Evolutionary conservation across 1,140 invertebrate genomes (phyloP), one percentile per base, ranked within the genome.

Genomic region (Vollenhovia emeryi): DNA sequence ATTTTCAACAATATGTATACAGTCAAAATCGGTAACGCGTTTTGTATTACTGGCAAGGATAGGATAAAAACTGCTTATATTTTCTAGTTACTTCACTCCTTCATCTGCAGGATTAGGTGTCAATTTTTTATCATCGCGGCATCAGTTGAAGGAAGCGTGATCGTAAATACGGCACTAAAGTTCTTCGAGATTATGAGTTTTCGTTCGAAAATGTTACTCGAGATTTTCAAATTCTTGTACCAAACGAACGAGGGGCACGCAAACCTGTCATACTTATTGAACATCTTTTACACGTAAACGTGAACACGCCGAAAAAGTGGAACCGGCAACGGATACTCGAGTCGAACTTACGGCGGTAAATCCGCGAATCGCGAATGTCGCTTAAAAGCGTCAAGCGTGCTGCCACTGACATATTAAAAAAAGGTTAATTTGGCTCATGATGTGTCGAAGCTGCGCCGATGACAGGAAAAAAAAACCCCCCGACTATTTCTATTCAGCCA

Each of bases 401-500:
- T 73, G 50, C 40, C 36, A 68, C 50, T 33, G 78, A 82, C 73
- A 59, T 73, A 79, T 45, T 79, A 62, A 62, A 57, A 79, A 82
- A 82, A 71, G n/a, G 78, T 71, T 82, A 82, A 82, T 82, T 82
- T 36, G 62, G 71, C 52, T 78, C 71, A 71, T 57, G 60, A 57
- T 85, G 57, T 45, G 36, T 64, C 57, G 33, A 80, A 79, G 84
- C 80, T 78, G 59, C 73, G 33, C 50, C 55, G 64, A 84, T 68
- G 64, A 71, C 43, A 87, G 82, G 57, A 79, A 73, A 69, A 79
- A 80, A 85, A 79, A n/a, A n/a, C n/a, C 11, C 71, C 27, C 27
- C 36, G 78, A 82, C 78, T 73, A 84, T 84, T 84, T 60, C 80
- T 76, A 86, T 73, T 88, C 87, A 78, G 62, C 75, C 45, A 84